Evolutionary conservation across 2,113 vertebrate genomes (phyloP), one percentile per base, ranked within the genome.

Genomic region (Phalacrocorax carbo): DNA sequence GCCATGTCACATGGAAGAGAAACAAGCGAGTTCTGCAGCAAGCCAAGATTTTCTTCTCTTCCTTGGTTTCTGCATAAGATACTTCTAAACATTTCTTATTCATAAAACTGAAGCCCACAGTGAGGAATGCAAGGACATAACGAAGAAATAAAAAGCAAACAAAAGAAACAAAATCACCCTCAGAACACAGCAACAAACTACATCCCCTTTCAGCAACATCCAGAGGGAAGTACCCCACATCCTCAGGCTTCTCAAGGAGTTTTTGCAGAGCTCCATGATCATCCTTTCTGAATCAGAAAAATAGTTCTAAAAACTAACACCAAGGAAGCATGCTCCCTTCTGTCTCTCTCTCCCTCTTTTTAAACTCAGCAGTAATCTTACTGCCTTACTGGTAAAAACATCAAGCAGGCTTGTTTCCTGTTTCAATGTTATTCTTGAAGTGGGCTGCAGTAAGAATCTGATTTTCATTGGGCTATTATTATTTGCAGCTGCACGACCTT

Each of bases 401-500:
- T 98, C 95, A 97, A 95, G 97, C 96, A 90, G 93, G 89, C 97
- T 98, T 97, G 97, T 97, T 98, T 98, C 98, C 98, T 98, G 98
- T 97, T 97, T 94, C 97, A 97, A 92, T 98, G 98, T 98, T 98
- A 98, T 98, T 98, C 98, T 98, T 98, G 95, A 98, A 98, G 97
- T 95, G 89, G 93, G 94, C 96, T 98, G 97, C 96, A 98, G 97
- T 95, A 94, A 97, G 97, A 98, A 98, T 98, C 98, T 98, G 98
- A 98, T 98, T 98, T 98, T 98, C 98, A 98, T 98, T 98, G 98
- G 96, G 94, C 97, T 98, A 97, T 98, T 98, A 98, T 98, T 98
- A 98, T 98, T 98, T 98, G 98, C 98, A 98, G 98, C 98, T 98
- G 98, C 76, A 94, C 7, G 98, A 98, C 98, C 98, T 98, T 98